Conservation (phyloP, 2,797 vertebrate genomes). For the Synaphobranchus kaupii region DNA sequence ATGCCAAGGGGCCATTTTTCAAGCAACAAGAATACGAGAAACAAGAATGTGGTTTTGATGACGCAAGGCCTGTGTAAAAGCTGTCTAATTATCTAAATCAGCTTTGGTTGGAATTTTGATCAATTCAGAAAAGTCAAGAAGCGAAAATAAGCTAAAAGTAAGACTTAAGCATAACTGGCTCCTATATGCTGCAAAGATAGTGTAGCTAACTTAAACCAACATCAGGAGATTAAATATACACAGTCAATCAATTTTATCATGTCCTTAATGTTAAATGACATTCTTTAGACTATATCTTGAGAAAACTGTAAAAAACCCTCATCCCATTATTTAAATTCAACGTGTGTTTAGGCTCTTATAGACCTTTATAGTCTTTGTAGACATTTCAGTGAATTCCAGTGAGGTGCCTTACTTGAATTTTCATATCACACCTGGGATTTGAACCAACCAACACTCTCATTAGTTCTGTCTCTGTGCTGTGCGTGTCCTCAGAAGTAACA, state of each 20-base stretch:
- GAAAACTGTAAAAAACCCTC: neutral
- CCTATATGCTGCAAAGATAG: neutral
- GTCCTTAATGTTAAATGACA: neutral
- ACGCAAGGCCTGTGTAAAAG: neutral
- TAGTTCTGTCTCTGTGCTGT: neutral
- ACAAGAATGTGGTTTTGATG: neutral
- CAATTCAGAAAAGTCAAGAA: neutral
- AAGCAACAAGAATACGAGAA: neutral
- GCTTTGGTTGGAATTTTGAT: neutral
- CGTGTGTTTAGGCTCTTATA: neutral
- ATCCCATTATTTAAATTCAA: neutral
- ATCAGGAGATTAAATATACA: neutral
- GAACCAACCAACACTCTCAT: neutral
- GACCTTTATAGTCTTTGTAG: constrained; percentile 16
- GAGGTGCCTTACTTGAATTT: neutral
- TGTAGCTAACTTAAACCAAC: neutral
- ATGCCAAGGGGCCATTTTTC: neutral
- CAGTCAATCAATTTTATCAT: neutral
- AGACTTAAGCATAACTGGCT: neutral
- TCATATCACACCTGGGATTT: neutral
- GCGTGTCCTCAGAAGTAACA: neutral
- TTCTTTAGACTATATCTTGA: neutral
- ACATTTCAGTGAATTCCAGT: neutral
- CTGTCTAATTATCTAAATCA: neutral
- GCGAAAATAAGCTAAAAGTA: neutral